Evolutionary conservation across 2,888 invertebrate species (phyloP).

Genomic region (Colostygia pectinataria): DNA sequence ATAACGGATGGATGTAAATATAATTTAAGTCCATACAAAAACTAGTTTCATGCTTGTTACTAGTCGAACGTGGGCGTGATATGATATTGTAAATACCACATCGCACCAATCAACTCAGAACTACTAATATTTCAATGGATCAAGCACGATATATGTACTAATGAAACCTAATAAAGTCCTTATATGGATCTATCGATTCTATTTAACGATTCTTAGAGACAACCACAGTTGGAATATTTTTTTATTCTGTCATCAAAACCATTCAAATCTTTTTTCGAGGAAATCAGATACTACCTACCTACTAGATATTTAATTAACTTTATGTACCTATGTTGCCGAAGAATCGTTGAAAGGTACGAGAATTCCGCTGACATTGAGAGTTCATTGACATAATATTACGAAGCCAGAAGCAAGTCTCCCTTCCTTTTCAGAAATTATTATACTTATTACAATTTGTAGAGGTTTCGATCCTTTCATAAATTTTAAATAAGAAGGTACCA

Average conservation of each 20-base stretch:
- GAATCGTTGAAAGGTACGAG: conserved; percentile 41
- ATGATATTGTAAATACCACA: conserved; percentile 34
- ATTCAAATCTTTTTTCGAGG: conserved; percentile 32
- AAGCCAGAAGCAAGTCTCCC: conserved; percentile 59
- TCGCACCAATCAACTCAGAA: conserved; percentile 41
- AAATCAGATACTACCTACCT: conserved; percentile 40
- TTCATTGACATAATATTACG: conserved; percentile 68
- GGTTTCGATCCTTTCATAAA: no score
- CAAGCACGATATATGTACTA: conserved; percentile 42
- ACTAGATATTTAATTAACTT: neutral
- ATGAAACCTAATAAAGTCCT: conserved; percentile 49
- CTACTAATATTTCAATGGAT: conserved; percentile 47
- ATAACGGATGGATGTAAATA: no score
- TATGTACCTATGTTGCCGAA: conserved; percentile 3
- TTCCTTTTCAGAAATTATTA: conserved; percentile 53
- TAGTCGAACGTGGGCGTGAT: conserved; percentile 42
- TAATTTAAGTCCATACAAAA: no score
- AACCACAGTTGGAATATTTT: conserved; percentile 44
- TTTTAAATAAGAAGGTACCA: no score
- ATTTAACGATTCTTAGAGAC: conserved; percentile 45
- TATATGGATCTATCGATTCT: conserved; percentile 45
- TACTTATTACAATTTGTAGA: no score
- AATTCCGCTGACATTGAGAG: conserved; percentile 75
- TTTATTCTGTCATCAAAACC: conserved; percentile 44
- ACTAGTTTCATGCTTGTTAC: neutral